These are phyloP conservation scores for Drosophila dunni DNA, from an alignment of 1,140 invertebrate genomes.

Conservation along the genomic window DNA sequence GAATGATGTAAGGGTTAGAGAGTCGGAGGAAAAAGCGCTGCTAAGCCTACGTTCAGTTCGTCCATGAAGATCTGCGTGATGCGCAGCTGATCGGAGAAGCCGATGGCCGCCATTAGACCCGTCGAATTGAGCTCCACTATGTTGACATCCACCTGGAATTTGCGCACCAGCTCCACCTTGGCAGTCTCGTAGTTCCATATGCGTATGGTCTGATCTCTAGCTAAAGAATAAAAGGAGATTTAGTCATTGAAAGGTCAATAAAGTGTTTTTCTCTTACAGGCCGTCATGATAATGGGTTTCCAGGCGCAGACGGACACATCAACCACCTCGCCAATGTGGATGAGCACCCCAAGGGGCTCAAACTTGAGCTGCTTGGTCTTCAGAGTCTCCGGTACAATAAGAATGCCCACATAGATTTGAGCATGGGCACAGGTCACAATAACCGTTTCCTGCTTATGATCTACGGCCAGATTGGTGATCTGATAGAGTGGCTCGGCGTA, in stretches of 20 bases:
- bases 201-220: constrained; percentile 91
- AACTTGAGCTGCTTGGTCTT: constrained; percentile 84
- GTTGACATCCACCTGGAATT: constrained; percentile 92
- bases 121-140: constrained; percentile 92
- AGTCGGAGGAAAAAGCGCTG: constrained; percentile 58
- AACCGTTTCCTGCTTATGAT: constrained; percentile 85
- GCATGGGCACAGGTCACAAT: constrained; percentile 86
- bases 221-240: constrained; percentile 33
- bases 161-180: constrained; percentile 91
- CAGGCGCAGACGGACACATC: constrained; percentile 92
- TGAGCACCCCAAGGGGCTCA: constrained; percentile 88
- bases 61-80: constrained; percentile 94
- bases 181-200: constrained; percentile 96
- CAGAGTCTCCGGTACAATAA: constrained; percentile 85
- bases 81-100: constrained; percentile 95
- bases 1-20: too few species aligned
- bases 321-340: constrained; percentile 92
- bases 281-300: constrained; percentile 95
- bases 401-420: constrained; percentile 86
- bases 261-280: constrained; percentile 85
- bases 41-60: constrained; percentile 89
- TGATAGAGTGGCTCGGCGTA: constrained; percentile 81
- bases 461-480: constrained; percentile 86
- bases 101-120: constrained; percentile 93
- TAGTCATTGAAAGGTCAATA: neutral